Evolutionary conservation across 2,888 invertebrate genomes (phyloP).

Genomic region (Cantharis rufa): DNA sequence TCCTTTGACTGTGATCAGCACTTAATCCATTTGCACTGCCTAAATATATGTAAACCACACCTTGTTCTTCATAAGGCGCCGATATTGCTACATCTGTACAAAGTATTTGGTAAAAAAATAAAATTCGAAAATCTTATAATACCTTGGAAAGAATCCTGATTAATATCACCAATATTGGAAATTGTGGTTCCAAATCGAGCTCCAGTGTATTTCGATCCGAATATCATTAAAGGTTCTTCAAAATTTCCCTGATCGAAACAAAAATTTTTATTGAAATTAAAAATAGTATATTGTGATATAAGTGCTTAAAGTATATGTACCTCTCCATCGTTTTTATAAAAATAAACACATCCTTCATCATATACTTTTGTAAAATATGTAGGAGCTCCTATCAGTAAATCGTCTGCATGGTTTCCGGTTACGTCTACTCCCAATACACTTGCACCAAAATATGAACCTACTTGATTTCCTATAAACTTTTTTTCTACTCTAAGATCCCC

Average conservation of each 20-base stretch:
- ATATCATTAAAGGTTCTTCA: constrained; percentile 16
- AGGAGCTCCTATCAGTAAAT: constrained; percentile 70
- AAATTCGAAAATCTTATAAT: background rate
- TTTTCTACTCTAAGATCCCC: constrained; percentile 41
- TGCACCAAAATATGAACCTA: constrained; percentile 71
- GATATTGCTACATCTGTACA: constrained; percentile 65
- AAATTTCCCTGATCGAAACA: constrained; percentile 29
- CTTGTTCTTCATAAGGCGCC: constrained; percentile 67
- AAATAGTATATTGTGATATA: too few relatives aligned
- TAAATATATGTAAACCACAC: constrained; percentile 67
- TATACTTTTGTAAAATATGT: constrained; percentile 42
- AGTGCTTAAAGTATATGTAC: too few relatives aligned
- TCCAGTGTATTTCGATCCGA: constrained; percentile 37
- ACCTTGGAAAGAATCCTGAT: constrained; percentile 69
- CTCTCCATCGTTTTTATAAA: constrained; percentile 56
- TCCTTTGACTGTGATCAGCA: constrained; percentile 55
- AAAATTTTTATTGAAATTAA: background rate
- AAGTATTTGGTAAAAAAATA: background rate
- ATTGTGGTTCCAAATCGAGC: constrained; percentile 64
- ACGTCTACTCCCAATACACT: constrained; percentile 66
- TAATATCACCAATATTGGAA: constrained; percentile 66
- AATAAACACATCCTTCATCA: constrained; percentile 66
- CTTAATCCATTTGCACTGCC: constrained; percentile 59
- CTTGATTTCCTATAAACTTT: constrained; percentile 51
- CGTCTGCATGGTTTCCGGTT: constrained; percentile 64